phyloP scores from a whole-genome alignment of 2,888 invertebrate genomes.

The Plebejus argus region DNA sequence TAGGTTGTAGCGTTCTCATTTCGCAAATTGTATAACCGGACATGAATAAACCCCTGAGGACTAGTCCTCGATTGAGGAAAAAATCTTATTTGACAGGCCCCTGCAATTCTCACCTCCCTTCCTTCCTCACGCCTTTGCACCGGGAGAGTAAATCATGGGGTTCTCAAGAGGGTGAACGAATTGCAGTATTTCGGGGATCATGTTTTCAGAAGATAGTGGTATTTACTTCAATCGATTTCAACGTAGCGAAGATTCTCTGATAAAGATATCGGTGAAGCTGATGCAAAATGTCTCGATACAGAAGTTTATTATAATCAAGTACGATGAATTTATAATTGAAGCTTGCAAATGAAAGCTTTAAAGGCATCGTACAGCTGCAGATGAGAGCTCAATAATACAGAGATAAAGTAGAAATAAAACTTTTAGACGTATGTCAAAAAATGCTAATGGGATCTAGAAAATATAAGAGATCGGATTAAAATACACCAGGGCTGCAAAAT shows the following conservation, averaged over 20 bases:
- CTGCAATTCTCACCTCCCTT: constrained; percentile 67
- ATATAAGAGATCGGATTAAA: constrained; percentile 17
- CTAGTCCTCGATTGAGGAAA: constrained; percentile 68
- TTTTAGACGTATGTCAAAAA: constrained; percentile 5
- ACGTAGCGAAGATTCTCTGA: not conserved
- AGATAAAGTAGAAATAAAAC: not conserved
- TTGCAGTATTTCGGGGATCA: constrained; percentile 26
- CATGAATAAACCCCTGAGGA: constrained; percentile 49
- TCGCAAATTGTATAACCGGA: constrained; percentile 70
- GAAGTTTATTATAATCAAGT: not conserved
- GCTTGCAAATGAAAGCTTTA: not conserved
- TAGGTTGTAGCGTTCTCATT: constrained; percentile 45
- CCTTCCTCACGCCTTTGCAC: constrained; percentile 50
- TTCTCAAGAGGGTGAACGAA: constrained; percentile 26
- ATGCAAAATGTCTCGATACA: not conserved
- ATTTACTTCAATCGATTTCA: constrained; percentile 1
- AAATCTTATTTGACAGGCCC: constrained; percentile 77
- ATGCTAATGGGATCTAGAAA: constrained; percentile 2
- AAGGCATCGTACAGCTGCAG: not conserved
- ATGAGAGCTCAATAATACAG: not conserved
- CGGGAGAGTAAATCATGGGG: constrained; percentile 53
- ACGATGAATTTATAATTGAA: not conserved
- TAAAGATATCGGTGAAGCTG: not conserved
- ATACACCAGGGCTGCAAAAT: constrained; percentile 7
- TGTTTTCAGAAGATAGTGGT: constrained; percentile 21